Base-by-base conservation (phyloP, 2,888 invertebrate genomes). In the Silvanus unidentatus region DNA sequence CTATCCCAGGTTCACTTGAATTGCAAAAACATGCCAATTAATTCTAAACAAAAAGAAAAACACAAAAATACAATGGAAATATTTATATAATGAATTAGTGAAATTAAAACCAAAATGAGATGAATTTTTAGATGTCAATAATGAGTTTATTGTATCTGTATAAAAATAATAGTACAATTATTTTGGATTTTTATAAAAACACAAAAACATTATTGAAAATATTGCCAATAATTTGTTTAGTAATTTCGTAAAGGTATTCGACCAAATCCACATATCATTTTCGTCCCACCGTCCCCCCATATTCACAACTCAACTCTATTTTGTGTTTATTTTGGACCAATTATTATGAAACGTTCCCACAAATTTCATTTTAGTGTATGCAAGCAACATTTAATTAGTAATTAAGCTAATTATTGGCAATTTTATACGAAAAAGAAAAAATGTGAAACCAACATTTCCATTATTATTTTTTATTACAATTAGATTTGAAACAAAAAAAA, bases 341-440 rank as follows among this genome's bases (percentile, higher is more conserved):
- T 44, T 40, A 42, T 49, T 43, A 49, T 46, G 47, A 47, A 47
- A 46, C 49, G 46, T 46, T 49, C 47, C 13, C 32, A 22, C 22
- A 22, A 22, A 22, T 22, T 22, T 22, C 22, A 22, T 22, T 22
- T 22, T 42, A 37, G 13, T 37, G 22, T 37, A 5, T n/a, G n/a
- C n/a, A n/a, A n/a, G n/a, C n/a, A n/a, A n/a, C n/a, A 6, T 4
- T 16, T 40, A 41, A 39, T 39, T 12, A 16, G 42, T 30, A 40
- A 40, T 42, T 45, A 48, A 58, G 48, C 49, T 59, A 62, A 68
- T 69, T 70, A 68, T 70, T 70, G 69, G 68, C 70, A 69, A 64
- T 67, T 64, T 66, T 68, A 59, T 40, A n/a, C n/a, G 30, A 32
- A 41, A 22, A 22, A 22, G 3, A 22, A 22, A 22, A 22, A 3